Evolutionary conservation across 2,797 vertebrate species (phyloP).

Genomic region (Pipistrellus pipistrellus): DNA sequence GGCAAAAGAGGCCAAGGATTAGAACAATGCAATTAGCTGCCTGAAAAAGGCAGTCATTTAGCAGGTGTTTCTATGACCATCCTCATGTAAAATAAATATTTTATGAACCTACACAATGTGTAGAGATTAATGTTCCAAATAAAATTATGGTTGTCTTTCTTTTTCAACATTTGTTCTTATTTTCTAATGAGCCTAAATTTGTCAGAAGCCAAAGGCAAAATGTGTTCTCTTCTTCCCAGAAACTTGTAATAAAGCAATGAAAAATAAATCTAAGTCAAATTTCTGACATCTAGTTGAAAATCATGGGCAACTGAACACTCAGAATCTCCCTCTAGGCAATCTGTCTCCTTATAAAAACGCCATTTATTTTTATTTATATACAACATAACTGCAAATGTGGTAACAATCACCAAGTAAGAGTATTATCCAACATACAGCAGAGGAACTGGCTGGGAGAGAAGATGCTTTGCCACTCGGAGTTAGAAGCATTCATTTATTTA

Average conservation of each 20-base stretch:
- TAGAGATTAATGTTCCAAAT: constrained; percentile 40
- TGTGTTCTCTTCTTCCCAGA: constrained; percentile 70
- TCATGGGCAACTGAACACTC: constrained; percentile 53
- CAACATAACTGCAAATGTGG: constrained; percentile 62
- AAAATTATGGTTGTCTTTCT: constrained; percentile 23
- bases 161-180: constrained; percentile 60
- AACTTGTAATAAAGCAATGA: constrained; percentile 71
- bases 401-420: constrained; percentile 45
- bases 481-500: constrained; percentile 56
- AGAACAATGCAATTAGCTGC: neutral
- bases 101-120: neutral
- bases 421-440: constrained; percentile 60
- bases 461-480: constrained; percentile 65
- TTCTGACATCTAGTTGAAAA: constrained; percentile 71
- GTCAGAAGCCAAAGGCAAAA: constrained; percentile 75
- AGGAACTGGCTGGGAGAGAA: constrained; percentile 68
- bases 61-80: neutral
- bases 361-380: constrained; percentile 78
- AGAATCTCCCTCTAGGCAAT: constrained; percentile 69
- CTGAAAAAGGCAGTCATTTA: constrained; percentile 27
- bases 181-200: constrained; percentile 69
- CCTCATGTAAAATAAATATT: constrained; percentile 14
- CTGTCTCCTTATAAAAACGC: constrained; percentile 70
- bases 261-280: constrained; percentile 68
- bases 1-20: neutral